phyloP scores from a whole-genome alignment of 2,888 invertebrate species.

The Dorcus hopei region DNA sequence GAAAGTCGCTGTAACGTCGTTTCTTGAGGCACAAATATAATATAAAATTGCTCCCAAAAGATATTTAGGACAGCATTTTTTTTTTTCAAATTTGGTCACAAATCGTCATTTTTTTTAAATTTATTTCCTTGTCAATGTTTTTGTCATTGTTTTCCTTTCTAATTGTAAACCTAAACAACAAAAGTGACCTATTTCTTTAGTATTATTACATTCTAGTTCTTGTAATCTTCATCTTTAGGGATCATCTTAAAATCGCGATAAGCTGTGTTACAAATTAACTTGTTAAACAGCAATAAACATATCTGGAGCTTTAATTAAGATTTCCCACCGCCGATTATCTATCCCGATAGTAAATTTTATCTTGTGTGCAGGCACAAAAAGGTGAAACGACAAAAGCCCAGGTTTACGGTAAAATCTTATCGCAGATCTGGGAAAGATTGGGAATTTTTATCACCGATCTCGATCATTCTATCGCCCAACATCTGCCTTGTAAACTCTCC shows the following conservation, averaged over 20 bases:
- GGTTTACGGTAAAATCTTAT: conserved; percentile 3
- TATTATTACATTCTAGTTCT: too few species aligned
- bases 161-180: too few species aligned
- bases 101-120: too few species aligned
- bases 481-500: conserved; percentile 19
- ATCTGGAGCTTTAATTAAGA: conserved; percentile 20
- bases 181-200: too few species aligned
- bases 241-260: background rate
- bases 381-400: conserved; percentile 1
- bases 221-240: background rate
- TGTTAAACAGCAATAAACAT: conserved; percentile 14
- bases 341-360: background rate
- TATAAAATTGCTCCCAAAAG: too few species aligned
- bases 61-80: too few species aligned
- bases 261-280: conserved; percentile 14
- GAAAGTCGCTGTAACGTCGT: too few species aligned
- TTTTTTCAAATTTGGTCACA: too few species aligned
- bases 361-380: background rate
- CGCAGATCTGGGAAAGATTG: conserved; percentile 3
- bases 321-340: conserved; percentile 3
- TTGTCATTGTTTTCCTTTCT: too few species aligned
- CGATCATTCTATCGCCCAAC: conserved; percentile 21
- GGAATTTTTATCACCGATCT: conserved; percentile 22
- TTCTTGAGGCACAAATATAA: too few species aligned
- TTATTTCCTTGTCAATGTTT: too few species aligned